Evolutionary conservation across 1,140 invertebrate species (phyloP).

Genomic region (Drosophila pseudoobscura): DNA sequence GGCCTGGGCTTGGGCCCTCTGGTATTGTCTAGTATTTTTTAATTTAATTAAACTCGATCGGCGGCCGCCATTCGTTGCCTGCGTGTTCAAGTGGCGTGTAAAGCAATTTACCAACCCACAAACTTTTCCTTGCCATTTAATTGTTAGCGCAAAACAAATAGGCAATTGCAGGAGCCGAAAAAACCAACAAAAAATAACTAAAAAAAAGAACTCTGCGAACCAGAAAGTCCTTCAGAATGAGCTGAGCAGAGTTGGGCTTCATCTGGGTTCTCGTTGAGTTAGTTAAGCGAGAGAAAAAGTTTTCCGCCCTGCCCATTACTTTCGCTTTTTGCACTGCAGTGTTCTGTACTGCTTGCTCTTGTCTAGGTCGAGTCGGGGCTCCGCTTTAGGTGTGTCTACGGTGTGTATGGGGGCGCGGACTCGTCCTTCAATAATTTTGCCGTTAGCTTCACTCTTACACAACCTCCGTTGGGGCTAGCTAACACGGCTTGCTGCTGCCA

Average conservation of each 20-base stretch:
- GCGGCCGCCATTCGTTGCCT: conserved; percentile 44
- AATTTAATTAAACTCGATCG: conserved; percentile 70
- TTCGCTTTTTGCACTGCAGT: conserved; percentile 63
- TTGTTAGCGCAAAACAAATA: conserved; percentile 78
- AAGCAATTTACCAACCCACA: conserved; percentile 66
- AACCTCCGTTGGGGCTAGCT: not conserved
- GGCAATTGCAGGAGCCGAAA: conserved; percentile 54
- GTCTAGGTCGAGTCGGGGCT: conserved; percentile 34
- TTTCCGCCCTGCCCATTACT: conserved; percentile 60
- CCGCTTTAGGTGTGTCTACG: conserved; percentile 45
- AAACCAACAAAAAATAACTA: conserved; percentile 13
- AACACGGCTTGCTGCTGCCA: not conserved
- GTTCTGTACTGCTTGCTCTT: conserved; percentile 36
- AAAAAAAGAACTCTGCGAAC: conserved; percentile 30
- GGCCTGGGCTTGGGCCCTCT: not conserved
- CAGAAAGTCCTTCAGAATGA: conserved; percentile 67
- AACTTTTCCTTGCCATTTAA: conserved; percentile 65
- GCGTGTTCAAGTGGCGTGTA: conserved; percentile 79
- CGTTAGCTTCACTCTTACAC: conserved; percentile 24
- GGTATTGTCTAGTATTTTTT: conserved; percentile 42
- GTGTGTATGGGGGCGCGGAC: conserved; percentile 27
- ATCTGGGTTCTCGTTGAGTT: conserved; percentile 38
- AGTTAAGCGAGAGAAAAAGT: conserved; percentile 64
- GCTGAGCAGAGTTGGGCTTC: conserved; percentile 62
- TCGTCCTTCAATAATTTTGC: conserved; percentile 53